A percentile compares a stretch with the other conserved stretches of the same genome.
Evolutionary conservation across 2,113 vertebrate species (phyloP).

Genomic region (Cranoglanis bouderius): DNA sequence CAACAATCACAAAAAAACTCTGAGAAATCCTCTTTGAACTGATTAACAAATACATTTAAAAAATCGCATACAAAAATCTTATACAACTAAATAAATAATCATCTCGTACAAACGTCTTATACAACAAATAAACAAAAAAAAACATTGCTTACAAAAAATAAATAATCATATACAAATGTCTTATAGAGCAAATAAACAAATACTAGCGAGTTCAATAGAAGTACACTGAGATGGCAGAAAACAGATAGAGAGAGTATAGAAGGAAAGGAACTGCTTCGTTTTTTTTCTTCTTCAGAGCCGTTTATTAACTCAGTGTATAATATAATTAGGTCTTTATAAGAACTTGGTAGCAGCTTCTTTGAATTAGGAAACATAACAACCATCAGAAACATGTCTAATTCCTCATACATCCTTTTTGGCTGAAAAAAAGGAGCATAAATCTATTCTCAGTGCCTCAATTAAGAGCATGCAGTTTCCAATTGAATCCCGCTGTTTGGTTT

Average conservation of each 20-base stretch:
- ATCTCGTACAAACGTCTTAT: neutral
- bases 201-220: neutral
- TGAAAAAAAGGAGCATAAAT: neutral
- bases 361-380: neutral
- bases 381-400: neutral
- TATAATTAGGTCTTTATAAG: neutral
- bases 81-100: no score
- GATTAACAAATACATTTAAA: no score
- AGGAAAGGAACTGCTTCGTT: neutral
- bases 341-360: neutral
- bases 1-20: no score
- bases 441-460: slow-evolving; percentile 8
- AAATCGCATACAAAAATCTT: neutral
- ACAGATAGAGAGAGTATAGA: neutral
- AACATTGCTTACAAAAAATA: neutral
- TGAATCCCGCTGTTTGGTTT: slow-evolving; percentile 11
- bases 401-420: neutral
- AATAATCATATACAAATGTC: neutral
- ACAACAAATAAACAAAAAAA: neutral
- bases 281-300: neutral
- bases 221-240: neutral
- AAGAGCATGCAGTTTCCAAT: neutral
- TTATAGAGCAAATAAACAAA: neutral
- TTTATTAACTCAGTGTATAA: neutral
- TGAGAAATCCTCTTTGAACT: no score